Conservation (phyloP, 2,797 vertebrate genomes). For the Gymnopithys bicolor region DNA sequence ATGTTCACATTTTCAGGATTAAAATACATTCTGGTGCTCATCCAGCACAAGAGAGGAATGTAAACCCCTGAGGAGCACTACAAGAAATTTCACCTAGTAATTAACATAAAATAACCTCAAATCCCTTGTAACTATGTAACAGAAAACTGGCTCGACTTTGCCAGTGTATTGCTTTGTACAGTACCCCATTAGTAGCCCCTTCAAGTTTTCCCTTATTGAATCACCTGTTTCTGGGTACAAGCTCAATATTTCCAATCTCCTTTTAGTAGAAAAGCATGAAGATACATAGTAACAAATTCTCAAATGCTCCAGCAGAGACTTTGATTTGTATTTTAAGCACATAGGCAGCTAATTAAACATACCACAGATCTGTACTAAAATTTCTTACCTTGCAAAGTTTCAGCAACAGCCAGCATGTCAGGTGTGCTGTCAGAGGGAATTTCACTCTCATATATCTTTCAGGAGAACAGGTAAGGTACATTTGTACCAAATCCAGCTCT, state of each 20-base stretch:
- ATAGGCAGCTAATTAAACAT: background rate
- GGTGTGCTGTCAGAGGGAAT: constrained; percentile 72
- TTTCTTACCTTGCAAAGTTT: constrained; percentile 82
- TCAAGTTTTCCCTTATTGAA: background rate
- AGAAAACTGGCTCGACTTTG: background rate
- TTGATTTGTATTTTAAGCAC: background rate
- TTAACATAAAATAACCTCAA: background rate
- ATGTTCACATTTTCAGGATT: background rate
- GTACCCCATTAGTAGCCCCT: background rate
- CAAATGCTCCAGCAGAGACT: background rate
- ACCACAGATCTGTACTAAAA: background rate
- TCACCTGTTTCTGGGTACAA: background rate
- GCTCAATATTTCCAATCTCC: background rate
- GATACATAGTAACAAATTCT: background rate
- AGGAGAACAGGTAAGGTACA: constrained; percentile 60
- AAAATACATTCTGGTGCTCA: background rate
- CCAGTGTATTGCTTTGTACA: background rate
- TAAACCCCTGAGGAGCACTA: background rate
- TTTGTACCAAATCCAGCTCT: constrained; percentile 68
- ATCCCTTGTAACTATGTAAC: background rate
- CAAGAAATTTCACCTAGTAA: background rate
- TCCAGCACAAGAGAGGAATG: background rate
- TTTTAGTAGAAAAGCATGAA: background rate
- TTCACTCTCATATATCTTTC: constrained; percentile 73
- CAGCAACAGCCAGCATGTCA: constrained; percentile 79